phyloP scores from a whole-genome alignment of 2,113 vertebrate genomes.

The Crotalus horridus region DNA sequence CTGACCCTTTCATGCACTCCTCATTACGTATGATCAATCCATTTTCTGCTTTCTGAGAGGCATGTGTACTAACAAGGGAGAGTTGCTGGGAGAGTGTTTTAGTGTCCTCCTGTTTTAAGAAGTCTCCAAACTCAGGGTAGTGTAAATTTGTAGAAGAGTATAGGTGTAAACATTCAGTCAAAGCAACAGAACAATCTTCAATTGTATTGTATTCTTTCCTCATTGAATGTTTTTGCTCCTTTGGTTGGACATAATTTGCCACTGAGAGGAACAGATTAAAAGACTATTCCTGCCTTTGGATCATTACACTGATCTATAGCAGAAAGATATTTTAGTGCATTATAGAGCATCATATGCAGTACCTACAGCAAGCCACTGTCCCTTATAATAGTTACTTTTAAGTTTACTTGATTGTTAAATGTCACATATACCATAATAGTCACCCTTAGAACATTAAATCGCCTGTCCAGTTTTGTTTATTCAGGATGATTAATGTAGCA shows the following conservation, averaged over 20 bases:
- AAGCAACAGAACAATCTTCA: background rate
- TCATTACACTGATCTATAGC: background rate
- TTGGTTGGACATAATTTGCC: background rate
- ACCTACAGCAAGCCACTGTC: too few species aligned
- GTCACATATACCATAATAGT: too few species aligned
- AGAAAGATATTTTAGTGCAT: background rate
- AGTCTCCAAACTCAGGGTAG: background rate
- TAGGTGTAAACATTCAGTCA: background rate
- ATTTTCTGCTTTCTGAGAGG: background rate
- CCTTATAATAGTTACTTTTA: too few species aligned
- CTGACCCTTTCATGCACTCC: background rate
- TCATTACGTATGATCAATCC: background rate
- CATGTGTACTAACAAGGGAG: background rate
- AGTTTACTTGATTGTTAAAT: too few species aligned
- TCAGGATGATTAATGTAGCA: too few species aligned
- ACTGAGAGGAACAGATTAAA: background rate
- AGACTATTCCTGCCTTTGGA: background rate
- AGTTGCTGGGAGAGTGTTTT: background rate
- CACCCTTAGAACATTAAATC: too few species aligned
- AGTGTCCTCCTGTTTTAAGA: background rate
- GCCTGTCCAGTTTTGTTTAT: too few species aligned
- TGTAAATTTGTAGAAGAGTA: background rate
- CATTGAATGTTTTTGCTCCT: background rate
- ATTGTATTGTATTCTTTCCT: background rate
- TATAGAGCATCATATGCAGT: background rate